Percentiles rank a stretch among this genome's conserved stretches.
Conservation (phyloP, 1,140 invertebrate species). For the Leptinotarsa texana region DNA sequence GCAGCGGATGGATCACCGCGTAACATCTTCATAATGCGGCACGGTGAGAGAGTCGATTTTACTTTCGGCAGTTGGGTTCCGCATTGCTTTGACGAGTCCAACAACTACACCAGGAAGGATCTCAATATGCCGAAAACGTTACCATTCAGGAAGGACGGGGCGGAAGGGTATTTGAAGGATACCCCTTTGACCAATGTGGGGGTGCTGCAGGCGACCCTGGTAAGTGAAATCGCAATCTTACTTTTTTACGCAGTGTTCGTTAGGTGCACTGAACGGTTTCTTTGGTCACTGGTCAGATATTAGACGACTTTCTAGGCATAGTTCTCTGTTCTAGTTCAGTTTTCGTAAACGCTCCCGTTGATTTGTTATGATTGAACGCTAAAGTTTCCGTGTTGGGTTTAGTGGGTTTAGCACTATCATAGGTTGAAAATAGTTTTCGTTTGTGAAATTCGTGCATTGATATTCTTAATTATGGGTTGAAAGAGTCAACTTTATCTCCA, state of each 20-base stretch:
- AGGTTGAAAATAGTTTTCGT: too few species aligned
- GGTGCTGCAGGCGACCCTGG: conserved; percentile 70
- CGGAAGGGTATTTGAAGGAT: conserved; percentile 76
- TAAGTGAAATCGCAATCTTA: conserved; percentile 41
- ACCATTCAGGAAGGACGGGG: conserved; percentile 63
- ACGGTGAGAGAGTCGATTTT: conserved; percentile 89
- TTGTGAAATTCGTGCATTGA: too few species aligned
- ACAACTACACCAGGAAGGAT: conserved; percentile 79
- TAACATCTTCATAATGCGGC: conserved; percentile 78
- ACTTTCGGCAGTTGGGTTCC: conserved; percentile 82
- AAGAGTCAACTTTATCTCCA: too few species aligned
- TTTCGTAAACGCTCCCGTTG: too few species aligned
- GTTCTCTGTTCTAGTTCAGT: too few species aligned
- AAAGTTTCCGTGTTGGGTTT: too few species aligned
- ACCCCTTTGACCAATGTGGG: conserved; percentile 86
- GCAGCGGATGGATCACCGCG: conserved; percentile 41
- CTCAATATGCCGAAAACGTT: conserved; percentile 85
- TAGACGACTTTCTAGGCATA: too few species aligned
- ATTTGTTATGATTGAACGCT: too few species aligned
- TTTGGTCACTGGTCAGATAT: too few species aligned
- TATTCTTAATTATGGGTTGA: too few species aligned
- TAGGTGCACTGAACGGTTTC: too few species aligned
- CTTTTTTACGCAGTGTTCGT: background rate
- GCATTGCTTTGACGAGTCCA: conserved; percentile 81
- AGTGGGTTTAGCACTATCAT: too few species aligned